phyloP scores from a whole-genome alignment of 2,888 invertebrate species.

The Ctena decussata region DNA sequence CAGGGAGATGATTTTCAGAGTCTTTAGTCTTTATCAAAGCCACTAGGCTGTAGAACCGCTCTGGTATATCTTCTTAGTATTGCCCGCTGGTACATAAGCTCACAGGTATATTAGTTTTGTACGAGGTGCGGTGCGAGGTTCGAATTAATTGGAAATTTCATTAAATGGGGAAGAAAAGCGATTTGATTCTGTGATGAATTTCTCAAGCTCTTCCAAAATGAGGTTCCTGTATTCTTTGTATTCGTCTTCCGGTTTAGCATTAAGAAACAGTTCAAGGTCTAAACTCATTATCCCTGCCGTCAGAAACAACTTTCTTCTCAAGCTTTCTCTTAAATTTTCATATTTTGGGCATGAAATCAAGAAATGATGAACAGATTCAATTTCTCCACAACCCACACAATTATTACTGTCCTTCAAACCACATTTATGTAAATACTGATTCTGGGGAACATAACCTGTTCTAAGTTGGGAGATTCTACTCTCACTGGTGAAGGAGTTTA shows the following conservation, averaged over 20 bases:
- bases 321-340: not conserved
- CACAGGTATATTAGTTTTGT: too few species aligned
- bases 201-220: not conserved
- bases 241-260: not conserved
- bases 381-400: not conserved
- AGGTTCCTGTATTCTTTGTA: not conserved
- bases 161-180: too few species aligned
- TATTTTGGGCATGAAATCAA: not conserved
- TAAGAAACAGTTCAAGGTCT: too few species aligned
- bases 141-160: too few species aligned
- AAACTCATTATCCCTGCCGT: not conserved
- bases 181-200: not conserved
- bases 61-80: too few species aligned
- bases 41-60: too few species aligned
- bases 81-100: too few species aligned
- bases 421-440: not conserved
- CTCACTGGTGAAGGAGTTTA: not conserved
- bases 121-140: too few species aligned
- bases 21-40: too few species aligned
- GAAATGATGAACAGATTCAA: not conserved
- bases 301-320: not conserved
- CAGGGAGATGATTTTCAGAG: too few species aligned
- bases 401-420: not conserved
- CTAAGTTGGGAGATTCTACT: not conserved
- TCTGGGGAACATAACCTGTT: not conserved